Percentiles rank a stretch among this genome's conserved stretches.
These are phyloP conservation scores for Cremastobaeus sp. DNA, from an alignment of 2,888 invertebrate genomes.

Conservation along the genomic window DNA sequence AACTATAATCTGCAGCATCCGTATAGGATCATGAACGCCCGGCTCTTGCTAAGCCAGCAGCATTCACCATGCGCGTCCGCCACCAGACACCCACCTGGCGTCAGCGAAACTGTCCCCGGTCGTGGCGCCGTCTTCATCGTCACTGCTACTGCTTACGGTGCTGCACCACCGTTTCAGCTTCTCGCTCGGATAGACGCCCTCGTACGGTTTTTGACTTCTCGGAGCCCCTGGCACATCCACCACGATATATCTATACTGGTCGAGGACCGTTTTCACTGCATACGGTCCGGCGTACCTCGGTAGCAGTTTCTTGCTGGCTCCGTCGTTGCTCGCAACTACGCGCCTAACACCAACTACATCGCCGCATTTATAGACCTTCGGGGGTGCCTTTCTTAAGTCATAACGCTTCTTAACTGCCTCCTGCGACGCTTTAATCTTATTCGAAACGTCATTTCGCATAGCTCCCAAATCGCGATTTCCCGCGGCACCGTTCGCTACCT, in stretches of 20 bases:
- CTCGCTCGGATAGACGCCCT: background rate
- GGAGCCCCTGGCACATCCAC: background rate
- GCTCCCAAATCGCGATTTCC: too few species aligned
- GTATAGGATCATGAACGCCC: too few species aligned
- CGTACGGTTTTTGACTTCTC: conserved; percentile 3
- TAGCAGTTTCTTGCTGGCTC: background rate
- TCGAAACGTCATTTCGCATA: too few species aligned
- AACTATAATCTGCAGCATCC: too few species aligned
- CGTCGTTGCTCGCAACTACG: background rate
- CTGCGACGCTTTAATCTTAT: background rate
- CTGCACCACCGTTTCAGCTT: background rate
- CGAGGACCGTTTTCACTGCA: background rate
- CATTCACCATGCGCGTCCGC: too few species aligned
- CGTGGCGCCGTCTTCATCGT: too few species aligned
- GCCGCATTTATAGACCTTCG: background rate
- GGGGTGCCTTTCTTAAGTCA: background rate
- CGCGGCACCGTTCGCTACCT: background rate
- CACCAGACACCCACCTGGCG: too few species aligned
- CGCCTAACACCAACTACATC: background rate
- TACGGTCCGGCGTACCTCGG: conserved; percentile 1
- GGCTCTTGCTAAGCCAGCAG: too few species aligned
- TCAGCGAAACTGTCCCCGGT: too few species aligned
- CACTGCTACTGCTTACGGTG: background rate
- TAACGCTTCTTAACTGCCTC: background rate
- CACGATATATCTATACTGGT: background rate